Percentiles rank a stretch among this genome's conserved stretches.
Evolutionary conservation across 2,888 invertebrate species (phyloP).

Genomic region (Cosmia pyralina): DNA sequence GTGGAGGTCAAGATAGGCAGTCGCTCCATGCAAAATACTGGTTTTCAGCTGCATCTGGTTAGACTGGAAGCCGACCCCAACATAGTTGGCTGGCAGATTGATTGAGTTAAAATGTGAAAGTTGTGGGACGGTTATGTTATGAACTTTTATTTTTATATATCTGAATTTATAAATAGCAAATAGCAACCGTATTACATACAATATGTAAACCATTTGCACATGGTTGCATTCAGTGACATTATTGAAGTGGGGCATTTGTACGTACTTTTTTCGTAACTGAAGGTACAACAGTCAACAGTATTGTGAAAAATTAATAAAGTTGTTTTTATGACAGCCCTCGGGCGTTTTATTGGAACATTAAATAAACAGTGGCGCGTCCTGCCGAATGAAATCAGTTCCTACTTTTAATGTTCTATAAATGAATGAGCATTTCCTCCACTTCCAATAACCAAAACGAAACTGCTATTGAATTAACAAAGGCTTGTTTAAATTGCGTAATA

Average conservation of each 20-base stretch:
- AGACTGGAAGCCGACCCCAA: too few species aligned
- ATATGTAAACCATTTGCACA: background rate
- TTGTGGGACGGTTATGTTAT: background rate
- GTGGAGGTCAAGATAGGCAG: too few species aligned
- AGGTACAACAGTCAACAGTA: conserved; percentile 27
- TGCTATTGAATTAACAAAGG: conserved; percentile 17
- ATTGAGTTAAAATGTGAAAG: too few species aligned
- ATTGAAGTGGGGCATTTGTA: conserved; percentile 9
- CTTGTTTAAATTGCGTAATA: conserved; percentile 25
- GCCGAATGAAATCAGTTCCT: conserved; percentile 54
- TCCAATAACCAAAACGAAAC: conserved; percentile 13
- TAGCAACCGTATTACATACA: background rate
- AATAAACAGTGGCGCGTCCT: conserved; percentile 56
- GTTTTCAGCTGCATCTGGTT: too few species aligned
- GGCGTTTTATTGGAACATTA: conserved; percentile 64
- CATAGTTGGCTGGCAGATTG: too few species aligned
- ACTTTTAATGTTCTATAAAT: conserved; percentile 54
- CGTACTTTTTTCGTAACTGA: background rate
- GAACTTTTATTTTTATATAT: background rate
- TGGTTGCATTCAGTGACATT: background rate
- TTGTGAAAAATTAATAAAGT: conserved; percentile 54
- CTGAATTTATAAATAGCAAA: background rate
- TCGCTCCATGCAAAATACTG: too few species aligned
- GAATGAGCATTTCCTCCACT: conserved; percentile 33
- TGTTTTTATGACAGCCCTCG: conserved; percentile 61